Conservation (phyloP, 2,888 invertebrate genomes). For the Lycaena phlaeas region DNA sequence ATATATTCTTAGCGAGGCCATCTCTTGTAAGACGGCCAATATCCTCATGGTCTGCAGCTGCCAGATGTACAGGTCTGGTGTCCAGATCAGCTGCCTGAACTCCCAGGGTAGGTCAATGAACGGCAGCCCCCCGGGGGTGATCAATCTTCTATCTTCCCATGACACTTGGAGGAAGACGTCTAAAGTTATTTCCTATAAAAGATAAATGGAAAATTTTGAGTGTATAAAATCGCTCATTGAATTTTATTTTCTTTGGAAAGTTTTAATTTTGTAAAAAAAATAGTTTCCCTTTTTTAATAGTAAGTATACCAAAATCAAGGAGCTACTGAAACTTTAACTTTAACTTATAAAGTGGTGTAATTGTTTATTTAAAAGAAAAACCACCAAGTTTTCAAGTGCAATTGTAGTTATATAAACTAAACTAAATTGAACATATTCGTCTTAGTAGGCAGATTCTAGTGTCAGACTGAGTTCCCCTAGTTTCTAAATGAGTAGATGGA, state of each 20-base stretch:
- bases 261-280: neutral
- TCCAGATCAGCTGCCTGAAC: conserved; percentile 74
- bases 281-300: no score
- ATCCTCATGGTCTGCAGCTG: conserved; percentile 76
- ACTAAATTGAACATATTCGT: no score
- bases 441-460: no score
- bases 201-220: conserved; percentile 9
- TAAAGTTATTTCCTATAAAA: conserved; percentile 74
- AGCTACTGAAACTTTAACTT: no score
- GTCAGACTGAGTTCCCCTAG: no score
- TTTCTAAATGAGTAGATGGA: no score
- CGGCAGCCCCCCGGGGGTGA: conserved; percentile 47
- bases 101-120: conserved; percentile 77
- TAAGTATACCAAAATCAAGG: no score
- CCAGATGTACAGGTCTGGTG: conserved; percentile 76
- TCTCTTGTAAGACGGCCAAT: conserved; percentile 74
- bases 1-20: conserved; percentile 75
- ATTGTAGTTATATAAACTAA: no score
- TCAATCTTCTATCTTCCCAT: conserved; percentile 72
- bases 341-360: neutral
- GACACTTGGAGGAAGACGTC: conserved; percentile 78
- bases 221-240: neutral
- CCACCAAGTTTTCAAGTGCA: no score
- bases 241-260: neutral
- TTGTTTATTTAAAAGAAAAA: no score